These are phyloP conservation scores for Mimumesa dahlbomi DNA, from an alignment of 2,888 invertebrate species.

Conservation along the genomic window DNA sequence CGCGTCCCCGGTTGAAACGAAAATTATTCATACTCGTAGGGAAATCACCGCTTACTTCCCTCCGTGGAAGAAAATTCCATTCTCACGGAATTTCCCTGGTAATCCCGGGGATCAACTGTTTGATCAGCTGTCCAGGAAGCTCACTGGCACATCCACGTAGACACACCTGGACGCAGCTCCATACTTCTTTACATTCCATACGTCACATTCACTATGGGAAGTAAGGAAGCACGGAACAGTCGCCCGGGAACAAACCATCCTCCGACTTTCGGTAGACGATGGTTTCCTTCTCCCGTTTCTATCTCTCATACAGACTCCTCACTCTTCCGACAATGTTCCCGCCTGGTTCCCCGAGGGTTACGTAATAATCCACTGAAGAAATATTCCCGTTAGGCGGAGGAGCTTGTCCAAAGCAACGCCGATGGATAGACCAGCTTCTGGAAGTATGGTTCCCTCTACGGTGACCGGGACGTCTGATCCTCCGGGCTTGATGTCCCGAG, in stretches of 20 bases:
- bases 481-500: not conserved
- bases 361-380: conserved; percentile 33
- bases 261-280: not conserved
- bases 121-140: conserved; percentile 23
- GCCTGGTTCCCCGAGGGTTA: too few species aligned
- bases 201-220: conserved; percentile 92
- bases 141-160: not conserved
- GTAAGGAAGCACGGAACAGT: conserved; percentile 97
- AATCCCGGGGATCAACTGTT: conserved; percentile 10
- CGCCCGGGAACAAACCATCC: conserved; percentile 80
- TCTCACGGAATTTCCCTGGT: too few species aligned
- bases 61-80: too few species aligned
- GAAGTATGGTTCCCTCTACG: too few species aligned
- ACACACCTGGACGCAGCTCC: conserved; percentile 83
- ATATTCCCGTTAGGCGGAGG: too few species aligned
- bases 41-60: too few species aligned
- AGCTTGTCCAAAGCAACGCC: too few species aligned
- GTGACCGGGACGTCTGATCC: too few species aligned
- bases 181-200: conserved; percentile 99
- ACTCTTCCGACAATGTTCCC: too few species aligned
- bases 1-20: too few species aligned
- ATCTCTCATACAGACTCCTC: not conserved
- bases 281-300: not conserved
- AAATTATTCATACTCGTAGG: too few species aligned
- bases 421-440: too few species aligned